A percentile compares a stretch with the other conserved stretches of the same genome.
Conservation (phyloP, 53 echinoderm and acorn worm species). For the Antedon mediterranea region DNA sequence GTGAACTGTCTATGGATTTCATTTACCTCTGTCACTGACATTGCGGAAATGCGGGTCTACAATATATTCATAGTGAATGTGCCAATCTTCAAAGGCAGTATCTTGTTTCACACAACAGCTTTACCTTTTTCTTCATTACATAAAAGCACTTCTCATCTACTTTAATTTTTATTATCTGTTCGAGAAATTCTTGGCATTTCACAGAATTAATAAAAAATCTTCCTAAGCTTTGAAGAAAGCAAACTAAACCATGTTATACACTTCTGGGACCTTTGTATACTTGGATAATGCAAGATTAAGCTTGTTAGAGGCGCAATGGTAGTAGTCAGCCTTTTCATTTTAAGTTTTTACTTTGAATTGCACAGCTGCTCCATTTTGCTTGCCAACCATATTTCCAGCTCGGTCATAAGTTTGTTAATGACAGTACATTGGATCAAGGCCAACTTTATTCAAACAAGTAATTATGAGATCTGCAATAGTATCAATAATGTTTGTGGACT, state of each 20-base stretch:
- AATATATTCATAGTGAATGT: conserved; percentile 16
- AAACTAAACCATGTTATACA: conserved; percentile 19
- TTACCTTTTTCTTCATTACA: too few relatives aligned
- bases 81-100: conserved; percentile 24
- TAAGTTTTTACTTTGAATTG: background rate
- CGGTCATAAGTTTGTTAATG: conserved; percentile 12
- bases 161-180: background rate
- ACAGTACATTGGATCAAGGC: background rate
- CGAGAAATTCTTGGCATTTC: too few relatives aligned
- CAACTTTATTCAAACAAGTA: background rate
- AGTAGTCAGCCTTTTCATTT: conserved; percentile 7
- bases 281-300: conserved; percentile 21
- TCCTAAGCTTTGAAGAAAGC: conserved; percentile 8
- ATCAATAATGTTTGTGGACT: conserved; percentile 1
- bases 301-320: conserved; percentile 18
- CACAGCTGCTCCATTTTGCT: background rate
- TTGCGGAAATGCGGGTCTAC: conserved; percentile 11
- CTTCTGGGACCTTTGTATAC: conserved; percentile 15
- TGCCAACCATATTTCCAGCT: conserved; percentile 7
- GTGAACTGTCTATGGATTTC: background rate
- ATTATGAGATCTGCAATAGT: background rate
- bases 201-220: conserved; percentile 21
- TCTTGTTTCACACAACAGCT: conserved; percentile 19
- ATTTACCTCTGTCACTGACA: conserved; percentile 6
- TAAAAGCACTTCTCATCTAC: too few relatives aligned